Base-by-base conservation (phyloP, 2,888 invertebrate species). In the Entomobrya multifasciata region DNA sequence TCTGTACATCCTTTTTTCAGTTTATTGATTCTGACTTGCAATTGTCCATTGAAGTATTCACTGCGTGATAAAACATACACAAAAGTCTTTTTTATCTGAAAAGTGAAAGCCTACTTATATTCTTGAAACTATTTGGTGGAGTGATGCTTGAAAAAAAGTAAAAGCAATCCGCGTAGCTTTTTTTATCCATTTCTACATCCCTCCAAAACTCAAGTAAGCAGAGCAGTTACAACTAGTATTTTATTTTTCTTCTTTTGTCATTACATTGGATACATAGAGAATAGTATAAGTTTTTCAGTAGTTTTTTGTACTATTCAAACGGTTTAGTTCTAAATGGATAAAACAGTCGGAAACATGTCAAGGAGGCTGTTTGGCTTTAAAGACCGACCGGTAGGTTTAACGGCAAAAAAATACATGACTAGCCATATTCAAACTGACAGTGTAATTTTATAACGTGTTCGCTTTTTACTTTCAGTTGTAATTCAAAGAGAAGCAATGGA, bases 261-360 rank as follows among this genome's bases (percentile, higher is more conserved):
- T 67, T 67, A 20, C 67, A 67, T 67, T 0, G 67, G 13, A 72
- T 49, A 10, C 22, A n/a, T n/a, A 74, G 70, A 22, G 41, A 20
- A 41, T 41, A 41, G 67, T 67, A 41, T 20, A 41, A 52, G 57
- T n/a, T n/a, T n/a, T 77, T 60, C 36, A 67, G 65, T 13, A 36
- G 41, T 67, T 67, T 67, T 60, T 22, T 3, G n/a, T n/a, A n/a
- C n/a, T n/a, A n/a, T n/a, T n/a, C n/a, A n/a, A n/a, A n/a, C n/a
- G n/a, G 62, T n/a, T 30, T 67, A 20, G 41, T 77, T 60, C 41
- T 52, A 77, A 30, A 77, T 36, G 36, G 60, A 72, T n/a, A n/a
- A n/a, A 41, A 47, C 25, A 47, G 70, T 70, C 47, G 55, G 80
- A 80, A 80, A 11, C 80, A 80, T 80, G 80, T 80, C 80, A 80